These are phyloP conservation scores for Chelonoidis abingdonii DNA, from an alignment of 2,113 vertebrate species.

Conservation along the genomic window DNA sequence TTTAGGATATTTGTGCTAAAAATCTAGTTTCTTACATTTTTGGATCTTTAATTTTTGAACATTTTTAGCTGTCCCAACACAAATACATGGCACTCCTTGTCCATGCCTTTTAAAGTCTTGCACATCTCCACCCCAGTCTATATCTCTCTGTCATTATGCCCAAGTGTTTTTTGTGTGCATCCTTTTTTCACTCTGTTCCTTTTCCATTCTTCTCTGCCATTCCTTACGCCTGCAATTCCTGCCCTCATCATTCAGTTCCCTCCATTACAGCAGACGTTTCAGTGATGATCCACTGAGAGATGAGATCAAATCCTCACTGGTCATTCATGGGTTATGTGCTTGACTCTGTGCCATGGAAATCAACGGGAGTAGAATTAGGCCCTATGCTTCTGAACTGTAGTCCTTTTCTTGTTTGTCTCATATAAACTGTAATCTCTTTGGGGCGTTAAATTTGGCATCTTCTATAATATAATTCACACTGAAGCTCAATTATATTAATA, in stretches of 20 bases:
- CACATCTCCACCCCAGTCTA: background rate
- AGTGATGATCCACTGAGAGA: background rate
- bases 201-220: no score
- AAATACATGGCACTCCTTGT: background rate
- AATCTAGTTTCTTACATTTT: background rate
- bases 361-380: background rate
- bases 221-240: background rate
- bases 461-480: accelerated
- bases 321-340: background rate
- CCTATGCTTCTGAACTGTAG: background rate
- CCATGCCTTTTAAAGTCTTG: background rate
- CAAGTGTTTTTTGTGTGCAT: background rate
- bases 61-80: background rate
- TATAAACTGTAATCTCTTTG: conserved; percentile 1
- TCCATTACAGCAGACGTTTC: background rate
- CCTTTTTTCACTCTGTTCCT: background rate
- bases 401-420: background rate
- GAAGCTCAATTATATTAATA: background rate
- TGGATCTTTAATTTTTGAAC: background rate
- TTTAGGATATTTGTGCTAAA: background rate
- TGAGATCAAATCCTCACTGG: background rate
- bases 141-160: background rate
- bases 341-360: background rate
- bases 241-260: background rate
- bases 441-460: background rate